phyloP scores from a whole-genome alignment of 2,113 vertebrate genomes.

The Mus spicilegus region DNA sequence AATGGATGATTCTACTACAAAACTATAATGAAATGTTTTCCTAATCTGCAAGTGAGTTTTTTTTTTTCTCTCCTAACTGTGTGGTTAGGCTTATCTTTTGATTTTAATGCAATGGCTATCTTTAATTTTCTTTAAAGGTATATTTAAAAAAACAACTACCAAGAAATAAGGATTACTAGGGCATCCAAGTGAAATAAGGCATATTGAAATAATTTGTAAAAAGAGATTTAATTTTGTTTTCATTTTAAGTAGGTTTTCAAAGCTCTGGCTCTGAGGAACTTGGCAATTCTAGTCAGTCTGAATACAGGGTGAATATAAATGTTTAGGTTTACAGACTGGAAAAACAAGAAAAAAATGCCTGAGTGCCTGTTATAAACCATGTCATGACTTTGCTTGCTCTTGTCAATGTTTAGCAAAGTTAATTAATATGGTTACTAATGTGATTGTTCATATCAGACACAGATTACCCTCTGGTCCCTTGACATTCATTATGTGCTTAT shows the following conservation, averaged over 20 bases:
- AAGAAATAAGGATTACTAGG: neutral
- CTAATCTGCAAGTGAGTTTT: neutral
- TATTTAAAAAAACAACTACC: neutral
- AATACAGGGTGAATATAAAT: neutral
- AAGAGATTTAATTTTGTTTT: neutral
- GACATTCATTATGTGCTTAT: neutral
- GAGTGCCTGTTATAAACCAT: neutral
- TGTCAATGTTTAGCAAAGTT: neutral
- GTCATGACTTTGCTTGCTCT: neutral
- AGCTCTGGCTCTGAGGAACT: neutral
- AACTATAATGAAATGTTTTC: neutral
- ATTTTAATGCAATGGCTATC: neutral
- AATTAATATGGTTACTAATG: neutral
- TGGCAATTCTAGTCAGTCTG: neutral
- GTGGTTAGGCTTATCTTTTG: neutral
- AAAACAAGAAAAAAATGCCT: neutral
- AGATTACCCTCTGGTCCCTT: neutral
- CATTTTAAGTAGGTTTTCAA: neutral
- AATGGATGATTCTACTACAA: neutral
- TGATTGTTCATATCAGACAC: neutral
- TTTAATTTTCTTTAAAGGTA: neutral
- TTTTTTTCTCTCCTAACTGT: neutral
- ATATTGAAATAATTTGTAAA: constrained; percentile 38
- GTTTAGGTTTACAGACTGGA: neutral
- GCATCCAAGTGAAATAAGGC: neutral